Evolutionary conservation across 2,113 vertebrate genomes (phyloP), one percentile per base, ranked within the genome.

Genomic region (Tachysurus vachellii): DNA sequence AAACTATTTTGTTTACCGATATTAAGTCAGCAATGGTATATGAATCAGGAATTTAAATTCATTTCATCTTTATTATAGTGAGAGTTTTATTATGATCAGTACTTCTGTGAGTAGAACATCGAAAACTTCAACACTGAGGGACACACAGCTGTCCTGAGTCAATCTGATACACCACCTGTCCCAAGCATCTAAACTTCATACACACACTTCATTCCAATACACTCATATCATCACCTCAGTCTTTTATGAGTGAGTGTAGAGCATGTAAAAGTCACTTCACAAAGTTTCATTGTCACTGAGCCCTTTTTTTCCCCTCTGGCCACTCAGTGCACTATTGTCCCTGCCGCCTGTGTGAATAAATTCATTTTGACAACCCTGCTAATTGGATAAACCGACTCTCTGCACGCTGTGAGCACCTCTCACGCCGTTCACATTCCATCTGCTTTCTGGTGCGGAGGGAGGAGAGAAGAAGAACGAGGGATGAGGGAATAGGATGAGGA

Each of bases 301-400:
- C 89, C 91, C 17, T 8, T 6, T 56, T 87, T 92, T 91, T 77
- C 54, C 26, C 28, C 91, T 68, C 79, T 88, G 87, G 81, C 93
- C 91, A 93, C 91, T 94, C 91, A 88, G 89, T 88, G 89, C 92
- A 90, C 92, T 91, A 93, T 94, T 95, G 94, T 95, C 89, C 89
- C 85, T 23, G 82, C 5, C 86, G 92, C 93, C 93, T 94, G 92
- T 92, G 94, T 95, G 95, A 95, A 97, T 97, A 97, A 97, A 99
- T 98, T 97, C 97, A 97, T 96, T 97, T 96, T 98, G 98, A 99
- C 98, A 98, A 97, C 96, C 98, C 95, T 98, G 93, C 96, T 97
- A 99, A 99, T 98, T 98, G 97, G 97, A 98, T 98, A 97, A 98
- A 97, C 96, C 95, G 91, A 93, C 93, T 92, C 90, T 90, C 93